phyloP scores from a whole-genome alignment of 2,797 vertebrate species.

The Valencia hispanica region DNA sequence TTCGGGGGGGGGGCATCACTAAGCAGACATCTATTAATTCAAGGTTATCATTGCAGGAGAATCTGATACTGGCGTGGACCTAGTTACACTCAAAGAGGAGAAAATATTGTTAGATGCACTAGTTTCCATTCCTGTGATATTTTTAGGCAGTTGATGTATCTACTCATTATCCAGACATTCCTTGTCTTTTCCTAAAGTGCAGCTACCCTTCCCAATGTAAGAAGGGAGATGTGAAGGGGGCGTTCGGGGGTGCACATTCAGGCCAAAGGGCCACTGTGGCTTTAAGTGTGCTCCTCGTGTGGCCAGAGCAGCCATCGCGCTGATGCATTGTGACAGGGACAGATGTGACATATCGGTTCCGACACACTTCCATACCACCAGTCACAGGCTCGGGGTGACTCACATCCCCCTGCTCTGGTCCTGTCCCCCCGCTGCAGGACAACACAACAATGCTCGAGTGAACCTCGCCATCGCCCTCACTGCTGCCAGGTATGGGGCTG shows the following conservation, averaged over 20 bases:
- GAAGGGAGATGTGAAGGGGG: constrained; percentile 27
- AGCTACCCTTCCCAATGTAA: constrained; percentile 46
- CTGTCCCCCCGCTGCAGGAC: constrained; percentile 89
- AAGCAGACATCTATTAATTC: not conserved
- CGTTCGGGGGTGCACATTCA: constrained; percentile 35
- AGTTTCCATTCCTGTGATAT: constrained; percentile 29
- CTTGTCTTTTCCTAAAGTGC: constrained; percentile 49
- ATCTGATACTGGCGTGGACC: not conserved
- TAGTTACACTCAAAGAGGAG: constrained; percentile 1
- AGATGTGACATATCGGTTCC: constrained; percentile 94
- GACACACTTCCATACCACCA: constrained; percentile 93
- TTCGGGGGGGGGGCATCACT: not conserved
- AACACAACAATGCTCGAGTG: constrained; percentile 92
- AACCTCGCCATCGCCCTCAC: constrained; percentile 93
- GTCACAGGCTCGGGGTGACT: constrained; percentile 92
- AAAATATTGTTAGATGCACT: constrained; percentile 28
- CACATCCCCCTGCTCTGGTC: constrained; percentile 85
- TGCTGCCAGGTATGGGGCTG: constrained; percentile 95
- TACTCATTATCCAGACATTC: constrained; percentile 41
- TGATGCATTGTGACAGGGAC: constrained; percentile 92
- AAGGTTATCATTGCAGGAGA: not conserved
- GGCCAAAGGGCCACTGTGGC: constrained; percentile 79
- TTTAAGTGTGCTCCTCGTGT: constrained; percentile 80
- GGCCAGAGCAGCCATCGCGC: constrained; percentile 79
- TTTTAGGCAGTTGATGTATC: constrained; percentile 39